These are phyloP conservation scores for Corythaeola cristata DNA, from an alignment of 2,113 vertebrate species.

Conservation along the genomic window DNA sequence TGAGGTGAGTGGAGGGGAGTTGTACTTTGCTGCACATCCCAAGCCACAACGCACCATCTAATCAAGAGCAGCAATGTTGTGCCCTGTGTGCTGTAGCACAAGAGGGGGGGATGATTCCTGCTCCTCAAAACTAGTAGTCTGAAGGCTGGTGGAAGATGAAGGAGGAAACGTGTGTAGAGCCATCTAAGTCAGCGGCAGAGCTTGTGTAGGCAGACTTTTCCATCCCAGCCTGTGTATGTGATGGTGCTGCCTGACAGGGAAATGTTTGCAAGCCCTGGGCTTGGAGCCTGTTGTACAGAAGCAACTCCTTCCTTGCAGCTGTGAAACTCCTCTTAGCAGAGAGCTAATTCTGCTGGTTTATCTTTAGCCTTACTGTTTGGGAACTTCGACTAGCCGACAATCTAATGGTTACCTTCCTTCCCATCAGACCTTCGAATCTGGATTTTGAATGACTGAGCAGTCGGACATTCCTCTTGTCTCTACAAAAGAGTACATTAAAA, in stretches of 20 bases:
- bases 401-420: not conserved
- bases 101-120: not conserved
- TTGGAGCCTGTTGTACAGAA: not conserved
- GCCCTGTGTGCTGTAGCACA: fast-evolving
- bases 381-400: not conserved
- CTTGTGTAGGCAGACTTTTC: not conserved
- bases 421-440: not conserved
- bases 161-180: not conserved
- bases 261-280: not conserved
- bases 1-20: not conserved
- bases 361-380: not conserved
- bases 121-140: not conserved
- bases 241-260: not conserved
- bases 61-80: not conserved
- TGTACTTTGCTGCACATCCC: not conserved
- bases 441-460: not conserved
- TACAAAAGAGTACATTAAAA: slow-evolving; percentile 15
- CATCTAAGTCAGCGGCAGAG: not conserved
- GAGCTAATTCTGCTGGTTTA: not conserved
- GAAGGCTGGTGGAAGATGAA: not conserved
- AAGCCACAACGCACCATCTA: no score
- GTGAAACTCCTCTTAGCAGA: not conserved
- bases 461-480: slow-evolving; percentile 28
- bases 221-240: fast-evolving
- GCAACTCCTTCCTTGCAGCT: not conserved